These are phyloP conservation scores for Boleophthalmus pectinirostris DNA, from an alignment of 2,113 vertebrate species.

Conservation along the genomic window DNA sequence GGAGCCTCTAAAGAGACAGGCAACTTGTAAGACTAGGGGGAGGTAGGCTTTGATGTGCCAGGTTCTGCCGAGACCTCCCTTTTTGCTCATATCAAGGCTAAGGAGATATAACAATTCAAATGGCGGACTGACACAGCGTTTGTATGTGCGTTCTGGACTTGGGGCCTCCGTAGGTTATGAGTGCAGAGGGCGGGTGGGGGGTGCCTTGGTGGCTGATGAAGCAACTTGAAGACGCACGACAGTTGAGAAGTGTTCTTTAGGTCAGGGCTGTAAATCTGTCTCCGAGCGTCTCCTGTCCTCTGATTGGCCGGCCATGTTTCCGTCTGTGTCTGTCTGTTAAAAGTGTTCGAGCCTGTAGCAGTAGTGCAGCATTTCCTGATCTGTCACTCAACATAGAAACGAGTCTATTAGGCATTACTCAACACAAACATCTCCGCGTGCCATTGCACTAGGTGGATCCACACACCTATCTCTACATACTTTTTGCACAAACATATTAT, in stretches of 20 bases:
- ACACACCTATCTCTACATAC: not conserved
- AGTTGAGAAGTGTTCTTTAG: constrained; percentile 36
- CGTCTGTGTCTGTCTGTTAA: constrained; percentile 41
- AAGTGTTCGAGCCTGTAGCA: constrained; percentile 10
- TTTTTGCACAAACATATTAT: not conserved
- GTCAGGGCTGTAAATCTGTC: constrained; percentile 46
- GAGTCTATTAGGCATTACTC: constrained; percentile 1
- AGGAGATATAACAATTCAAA: constrained; percentile 78
- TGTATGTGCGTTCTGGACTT: constrained; percentile 12
- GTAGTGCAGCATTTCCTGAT: constrained; percentile 26
- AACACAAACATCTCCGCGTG: not conserved
- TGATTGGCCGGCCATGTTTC: constrained; percentile 37
- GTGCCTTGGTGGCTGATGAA: constrained; percentile 16
- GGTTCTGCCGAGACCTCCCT: constrained; percentile 65
- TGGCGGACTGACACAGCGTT: constrained; percentile 41
- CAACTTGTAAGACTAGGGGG: constrained; percentile 76
- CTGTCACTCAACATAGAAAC: not conserved
- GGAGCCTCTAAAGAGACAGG: constrained; percentile 75
- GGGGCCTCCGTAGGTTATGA: constrained; percentile 10
- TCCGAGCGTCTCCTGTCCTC: constrained; percentile 21
- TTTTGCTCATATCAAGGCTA: constrained; percentile 75
- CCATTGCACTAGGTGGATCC: not conserved
- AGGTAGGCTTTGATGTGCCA: constrained; percentile 78
- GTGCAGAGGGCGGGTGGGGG: constrained; percentile 10
- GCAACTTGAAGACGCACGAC: constrained; percentile 19